Evolutionary conservation across 2,888 invertebrate genomes (phyloP), one percentile per base, ranked within the genome.

Genomic region (Cheilosia urbana): DNA sequence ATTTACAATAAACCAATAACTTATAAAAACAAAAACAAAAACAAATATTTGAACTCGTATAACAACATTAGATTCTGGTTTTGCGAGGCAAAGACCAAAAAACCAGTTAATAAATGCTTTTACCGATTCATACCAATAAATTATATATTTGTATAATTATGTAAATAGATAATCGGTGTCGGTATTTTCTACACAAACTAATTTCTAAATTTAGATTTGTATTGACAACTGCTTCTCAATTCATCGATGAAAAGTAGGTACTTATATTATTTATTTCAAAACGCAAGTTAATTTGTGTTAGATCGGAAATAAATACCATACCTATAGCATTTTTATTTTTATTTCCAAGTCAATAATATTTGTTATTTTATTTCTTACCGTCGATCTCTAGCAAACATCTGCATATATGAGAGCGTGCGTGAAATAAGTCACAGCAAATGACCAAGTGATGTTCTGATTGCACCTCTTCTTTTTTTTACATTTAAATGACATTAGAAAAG

Each of bases 391-490:
- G 42, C 19, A 49, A 49, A 34, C 30, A 11, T 71, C 27, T 40
- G 9, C 37, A 40, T 40, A 27, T 60, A 37, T 62, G 69, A 76
- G 76, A 57, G 81, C 81, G 81, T 81, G 81, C 81, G 81, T 81
- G 75, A 81, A 81, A 81, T 81, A 76, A 81, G 57, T 63, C 34
- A 62, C 15, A 63, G 15, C 55, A 57, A 57, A 63, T 47, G 49
- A 81, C 69, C 68, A 63, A 69, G 42, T 76, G 69, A 81, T 81
- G 76, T 76, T 81, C 49, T 76, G 81, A 81, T 81, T 75, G 63
- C 42, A 76, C 34, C 37, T 37, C 62, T 42, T 81, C 76, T 3
- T 63, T 24, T 53, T 42, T 37, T 65, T 37, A 5, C 27, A 42
- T 49, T 49, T 34, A 45, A 2, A 51, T 78, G 57, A 21, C 72